Base-by-base conservation (phyloP, 2,797 vertebrate genomes). In the Eremophila alpestris region DNA sequence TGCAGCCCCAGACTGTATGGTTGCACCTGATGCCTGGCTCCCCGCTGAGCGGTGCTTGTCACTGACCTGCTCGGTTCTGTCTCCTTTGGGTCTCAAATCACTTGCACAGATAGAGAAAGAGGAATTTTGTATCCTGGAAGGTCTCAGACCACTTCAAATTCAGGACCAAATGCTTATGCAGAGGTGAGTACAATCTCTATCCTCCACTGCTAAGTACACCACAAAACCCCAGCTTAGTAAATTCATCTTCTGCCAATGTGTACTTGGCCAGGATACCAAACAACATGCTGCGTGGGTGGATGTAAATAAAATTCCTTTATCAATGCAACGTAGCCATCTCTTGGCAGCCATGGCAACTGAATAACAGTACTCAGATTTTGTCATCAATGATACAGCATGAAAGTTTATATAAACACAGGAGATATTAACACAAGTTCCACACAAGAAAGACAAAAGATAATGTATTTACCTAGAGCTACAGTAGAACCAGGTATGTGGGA, bases 21-120 rank as follows among this genome's bases (percentile, higher is more conserved):
- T 32, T 13, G 13, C 32, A 41, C 30, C 20, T 40, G 55, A 79
- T 63, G 20, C 11, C 43, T 1, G 2, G 4, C 17, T 15, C 6
- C 48, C 13, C 0, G 1, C 3, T 0, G 0, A 82, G 13, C 0
- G 0, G 1, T 0, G 7, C 52, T 77, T 59, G 18, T 14, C 0
- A 0, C n/a, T 55, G 40, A 48, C 20, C 23, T 1, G 3, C 40
- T 73, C 1, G 0, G 0, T 62, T 79, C 65, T 0, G 0, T 59
- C 40, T 30, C 13, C 40, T 83, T 74, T 45, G 45, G 9, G 14
- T 90, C 34, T 22, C 45, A 30, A 48, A 56, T 38, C 13, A 52
- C 40, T 71, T 0, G 0, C 11, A 41, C 8, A 19, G 43, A 46
- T 22, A 62, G 5, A 29, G 11, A 46, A 82, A 89, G 56, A 45